Evolutionary conservation across 2,888 invertebrate species (phyloP).

Genomic region (Acrobasis repandana): DNA sequence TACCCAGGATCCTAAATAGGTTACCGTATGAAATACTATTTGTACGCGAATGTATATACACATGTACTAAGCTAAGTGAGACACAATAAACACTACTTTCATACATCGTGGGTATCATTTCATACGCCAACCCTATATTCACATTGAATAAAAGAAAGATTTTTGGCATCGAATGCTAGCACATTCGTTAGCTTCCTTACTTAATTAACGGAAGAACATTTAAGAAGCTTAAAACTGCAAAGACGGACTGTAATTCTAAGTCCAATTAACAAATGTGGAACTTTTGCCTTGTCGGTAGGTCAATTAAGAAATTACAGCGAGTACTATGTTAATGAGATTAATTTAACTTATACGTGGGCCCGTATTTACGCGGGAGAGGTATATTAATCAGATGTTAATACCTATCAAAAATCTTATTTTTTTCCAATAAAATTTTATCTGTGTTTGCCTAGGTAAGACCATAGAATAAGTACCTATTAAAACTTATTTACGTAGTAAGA

Average conservation of each 20-base stretch:
- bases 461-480: too few relatives aligned
- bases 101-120: too few relatives aligned
- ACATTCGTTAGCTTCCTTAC: conserved; percentile 31
- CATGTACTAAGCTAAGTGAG: too few relatives aligned
- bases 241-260: conserved; percentile 51
- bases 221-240: conserved; percentile 38
- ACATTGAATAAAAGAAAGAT: neutral
- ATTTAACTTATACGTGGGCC: conserved; percentile 39
- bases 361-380: neutral
- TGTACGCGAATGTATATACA: too few relatives aligned
- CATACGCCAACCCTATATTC: too few relatives aligned
- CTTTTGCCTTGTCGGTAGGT: conserved; percentile 53
- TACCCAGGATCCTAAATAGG: too few relatives aligned
- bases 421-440: too few relatives aligned
- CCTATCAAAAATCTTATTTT: neutral
- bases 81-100: too few relatives aligned
- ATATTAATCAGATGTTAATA: neutral
- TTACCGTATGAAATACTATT: too few relatives aligned
- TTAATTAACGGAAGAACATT: conserved; percentile 30
- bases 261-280: conserved; percentile 63
- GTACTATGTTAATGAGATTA: conserved; percentile 53
- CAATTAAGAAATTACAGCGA: conserved; percentile 57
- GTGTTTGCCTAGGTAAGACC: too few relatives aligned
- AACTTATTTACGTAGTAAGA: too few relatives aligned
- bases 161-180: neutral